phyloP scores from a whole-genome alignment of 2,113 vertebrate genomes.

The Alethe castanea region DNA sequence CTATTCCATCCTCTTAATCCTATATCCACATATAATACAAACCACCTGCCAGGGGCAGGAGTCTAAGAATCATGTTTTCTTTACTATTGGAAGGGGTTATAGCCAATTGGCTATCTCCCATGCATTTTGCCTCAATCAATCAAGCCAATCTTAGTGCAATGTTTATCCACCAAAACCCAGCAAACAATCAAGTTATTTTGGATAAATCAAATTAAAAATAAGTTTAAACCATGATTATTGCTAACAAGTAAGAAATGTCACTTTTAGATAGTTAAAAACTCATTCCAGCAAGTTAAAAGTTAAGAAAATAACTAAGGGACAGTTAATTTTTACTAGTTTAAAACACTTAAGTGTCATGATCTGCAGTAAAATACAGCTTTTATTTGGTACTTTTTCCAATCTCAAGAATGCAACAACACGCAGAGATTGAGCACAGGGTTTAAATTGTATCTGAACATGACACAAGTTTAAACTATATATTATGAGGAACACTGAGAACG shows the following conservation, averaged over 20 bases:
- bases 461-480: not conserved
- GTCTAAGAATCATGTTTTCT: not conserved
- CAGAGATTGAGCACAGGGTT: not conserved
- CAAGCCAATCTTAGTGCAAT: not conserved
- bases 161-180: not conserved
- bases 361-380: not conserved
- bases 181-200: not conserved
- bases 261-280: not conserved
- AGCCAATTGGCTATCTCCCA: not conserved
- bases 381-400: not conserved
- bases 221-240: not conserved
- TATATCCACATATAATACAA: not conserved
- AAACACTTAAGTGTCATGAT: not conserved
- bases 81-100: not conserved
- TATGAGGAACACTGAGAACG: not conserved
- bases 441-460: not conserved
- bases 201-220: not conserved
- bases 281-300: not conserved
- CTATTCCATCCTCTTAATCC: not conserved
- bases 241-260: not conserved
- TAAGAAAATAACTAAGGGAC: not conserved
- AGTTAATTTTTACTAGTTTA: not conserved
- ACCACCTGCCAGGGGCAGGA: not conserved
- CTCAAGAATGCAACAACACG: not conserved
- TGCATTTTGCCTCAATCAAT: not conserved